Percentiles rank a stretch among this genome's conserved stretches.
phyloP scores from a whole-genome alignment of 2,113 vertebrate species.

The Spea multiplicata region DNA sequence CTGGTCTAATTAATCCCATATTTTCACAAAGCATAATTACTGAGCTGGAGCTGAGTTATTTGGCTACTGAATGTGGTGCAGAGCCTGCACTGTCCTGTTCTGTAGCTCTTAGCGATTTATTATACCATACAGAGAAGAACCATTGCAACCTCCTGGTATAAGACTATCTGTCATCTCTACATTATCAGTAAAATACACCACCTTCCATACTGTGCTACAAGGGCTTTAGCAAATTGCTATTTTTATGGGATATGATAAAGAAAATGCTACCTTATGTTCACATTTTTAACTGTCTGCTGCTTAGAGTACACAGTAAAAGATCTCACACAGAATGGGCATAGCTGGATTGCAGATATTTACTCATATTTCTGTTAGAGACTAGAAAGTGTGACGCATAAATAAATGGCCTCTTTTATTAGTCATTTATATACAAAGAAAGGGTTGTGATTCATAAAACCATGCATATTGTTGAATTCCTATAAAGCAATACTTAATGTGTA shows the following conservation, averaged over 20 bases:
- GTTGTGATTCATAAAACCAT: too few relatives aligned
- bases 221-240: constrained; percentile 93
- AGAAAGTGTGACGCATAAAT: too few relatives aligned
- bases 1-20: constrained; percentile 90
- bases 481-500: too few relatives aligned
- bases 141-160: constrained; percentile 83
- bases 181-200: constrained; percentile 89
- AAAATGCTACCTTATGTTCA: constrained; percentile 92
- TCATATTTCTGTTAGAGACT: too few relatives aligned
- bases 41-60: constrained; percentile 76
- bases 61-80: constrained; percentile 70
- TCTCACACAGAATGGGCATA: constrained; percentile 43
- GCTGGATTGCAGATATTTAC: constrained; percentile 18
- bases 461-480: too few relatives aligned
- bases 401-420: too few relatives aligned
- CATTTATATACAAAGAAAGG: too few relatives aligned
- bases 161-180: constrained; percentile 92
- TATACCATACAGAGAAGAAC: constrained; percentile 69
- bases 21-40: constrained; percentile 87
- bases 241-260: constrained; percentile 96
- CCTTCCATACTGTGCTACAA: constrained; percentile 92
- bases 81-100: constrained; percentile 67
- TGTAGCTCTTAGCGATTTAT: constrained; percentile 73
- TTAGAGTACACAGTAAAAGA: constrained; percentile 61
- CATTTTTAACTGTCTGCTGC: constrained; percentile 83